phyloP scores from a whole-genome alignment of 2,113 vertebrate genomes.

The Cichladusa arquata region DNA sequence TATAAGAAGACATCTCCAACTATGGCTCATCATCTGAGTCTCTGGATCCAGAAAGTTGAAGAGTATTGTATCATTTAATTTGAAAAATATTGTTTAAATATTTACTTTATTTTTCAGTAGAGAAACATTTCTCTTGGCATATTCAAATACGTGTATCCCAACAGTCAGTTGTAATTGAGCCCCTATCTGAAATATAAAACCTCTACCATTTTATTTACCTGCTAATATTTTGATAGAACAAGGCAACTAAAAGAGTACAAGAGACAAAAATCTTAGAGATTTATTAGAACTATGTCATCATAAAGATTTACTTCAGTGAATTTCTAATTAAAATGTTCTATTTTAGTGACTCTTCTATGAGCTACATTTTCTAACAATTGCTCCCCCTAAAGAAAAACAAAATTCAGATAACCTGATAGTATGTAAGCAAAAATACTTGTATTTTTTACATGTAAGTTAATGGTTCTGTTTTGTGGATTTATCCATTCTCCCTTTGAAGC shows the following conservation, averaged over 20 bases:
- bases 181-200: not conserved
- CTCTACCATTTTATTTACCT: not conserved
- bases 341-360: not conserved
- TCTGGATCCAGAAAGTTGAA: not conserved
- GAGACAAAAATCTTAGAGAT: not conserved
- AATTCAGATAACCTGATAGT: not conserved
- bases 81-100: not conserved
- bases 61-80: not conserved
- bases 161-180: not conserved
- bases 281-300: not conserved
- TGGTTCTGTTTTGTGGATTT: not conserved
- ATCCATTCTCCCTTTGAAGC: not conserved
- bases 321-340: not conserved
- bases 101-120: not conserved
- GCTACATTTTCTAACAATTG: not conserved
- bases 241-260: not conserved
- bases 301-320: not conserved
- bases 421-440: not conserved
- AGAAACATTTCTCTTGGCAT: not conserved
- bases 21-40: not conserved
- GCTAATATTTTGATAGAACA: not conserved
- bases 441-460: not conserved
- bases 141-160: not conserved
- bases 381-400: not conserved
- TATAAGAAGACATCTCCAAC: not conserved